Conservation (phyloP, 2,113 vertebrate genomes). For the Polypterus senegalus region DNA sequence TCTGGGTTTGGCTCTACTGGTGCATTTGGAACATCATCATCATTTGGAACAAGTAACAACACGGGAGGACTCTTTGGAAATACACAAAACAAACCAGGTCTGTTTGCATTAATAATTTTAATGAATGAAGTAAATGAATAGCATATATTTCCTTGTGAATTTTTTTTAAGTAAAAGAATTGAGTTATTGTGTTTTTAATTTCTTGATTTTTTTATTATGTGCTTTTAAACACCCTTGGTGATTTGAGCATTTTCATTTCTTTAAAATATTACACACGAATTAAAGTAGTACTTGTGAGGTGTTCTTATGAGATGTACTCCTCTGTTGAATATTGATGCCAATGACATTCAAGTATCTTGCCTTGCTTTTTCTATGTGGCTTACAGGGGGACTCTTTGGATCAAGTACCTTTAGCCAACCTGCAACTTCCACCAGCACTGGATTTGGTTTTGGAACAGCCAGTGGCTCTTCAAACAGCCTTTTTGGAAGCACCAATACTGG, state of each 20-base stretch:
- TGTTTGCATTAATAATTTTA: neutral
- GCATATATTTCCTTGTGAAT: too few species aligned
- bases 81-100: conserved; percentile 84
- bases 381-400: conserved; percentile 81
- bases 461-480: conserved; percentile 69
- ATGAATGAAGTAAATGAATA: too few species aligned
- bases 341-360: neutral
- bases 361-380: neutral
- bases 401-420: conserved; percentile 79
- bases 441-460: conserved; percentile 77
- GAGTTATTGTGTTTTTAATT: too few species aligned
- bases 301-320: too few species aligned
- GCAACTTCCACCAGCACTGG: conserved; percentile 76
- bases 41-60: conserved; percentile 72
- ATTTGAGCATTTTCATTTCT: too few species aligned
- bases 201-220: too few species aligned
- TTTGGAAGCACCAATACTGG: conserved; percentile 75
- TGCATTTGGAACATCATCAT: conserved; percentile 77
- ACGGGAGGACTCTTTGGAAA: conserved; percentile 77
- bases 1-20: conserved; percentile 70
- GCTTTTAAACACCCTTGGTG: too few species aligned
- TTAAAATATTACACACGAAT: too few species aligned
- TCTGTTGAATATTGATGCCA: too few species aligned
- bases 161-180: too few species aligned
- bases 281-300: too few species aligned